Evolutionary conservation across 2,797 vertebrate species (phyloP).

Genomic region (Coranthus polyacanthus): DNA sequence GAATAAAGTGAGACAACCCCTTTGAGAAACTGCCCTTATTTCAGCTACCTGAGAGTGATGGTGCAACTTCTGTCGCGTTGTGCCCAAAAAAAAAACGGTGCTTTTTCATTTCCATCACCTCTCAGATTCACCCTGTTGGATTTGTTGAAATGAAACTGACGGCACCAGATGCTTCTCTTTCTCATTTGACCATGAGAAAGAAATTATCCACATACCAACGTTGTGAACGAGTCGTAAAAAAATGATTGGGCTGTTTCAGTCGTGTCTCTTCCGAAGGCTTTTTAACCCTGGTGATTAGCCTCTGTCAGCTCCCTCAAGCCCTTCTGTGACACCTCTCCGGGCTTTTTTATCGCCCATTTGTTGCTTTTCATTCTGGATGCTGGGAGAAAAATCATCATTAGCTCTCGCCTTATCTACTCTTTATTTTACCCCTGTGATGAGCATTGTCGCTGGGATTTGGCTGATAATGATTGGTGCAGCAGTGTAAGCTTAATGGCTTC

Average conservation of each 20-base stretch:
- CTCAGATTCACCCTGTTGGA: slow-evolving; percentile 4
- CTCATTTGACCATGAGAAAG: slow-evolving; percentile 46
- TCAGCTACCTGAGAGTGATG: slow-evolving; percentile 10
- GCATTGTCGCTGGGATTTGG: slow-evolving; percentile 77
- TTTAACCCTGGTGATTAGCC: slow-evolving; percentile 75
- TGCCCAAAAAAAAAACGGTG: too few relatives aligned
- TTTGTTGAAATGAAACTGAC: slow-evolving; percentile 8
- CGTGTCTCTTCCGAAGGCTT: slow-evolving; percentile 62
- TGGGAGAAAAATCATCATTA: slow-evolving; percentile 74
- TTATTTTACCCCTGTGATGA: slow-evolving; percentile 76
- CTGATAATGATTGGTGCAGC: slow-evolving; percentile 80
- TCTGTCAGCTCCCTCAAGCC: slow-evolving; percentile 63
- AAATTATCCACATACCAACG: slow-evolving; percentile 31
- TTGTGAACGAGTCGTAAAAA: slow-evolving; percentile 40
- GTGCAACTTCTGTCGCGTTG: not conserved
- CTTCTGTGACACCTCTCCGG: slow-evolving; percentile 68
- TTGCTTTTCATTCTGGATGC: slow-evolving; percentile 67
- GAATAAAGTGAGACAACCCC: slow-evolving; percentile 41
- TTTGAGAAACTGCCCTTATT: slow-evolving; percentile 36
- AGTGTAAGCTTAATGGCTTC: slow-evolving; percentile 78
- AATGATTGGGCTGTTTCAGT: slow-evolving; percentile 49
- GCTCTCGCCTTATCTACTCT: slow-evolving; percentile 74
- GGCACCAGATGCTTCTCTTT: slow-evolving; percentile 7
- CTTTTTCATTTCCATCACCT: slow-evolving; percentile 20
- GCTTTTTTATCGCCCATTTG: slow-evolving; percentile 70